These are phyloP conservation scores for Carterocephalus palaemon DNA, from an alignment of 2,888 invertebrate species.

Conservation along the genomic window DNA sequence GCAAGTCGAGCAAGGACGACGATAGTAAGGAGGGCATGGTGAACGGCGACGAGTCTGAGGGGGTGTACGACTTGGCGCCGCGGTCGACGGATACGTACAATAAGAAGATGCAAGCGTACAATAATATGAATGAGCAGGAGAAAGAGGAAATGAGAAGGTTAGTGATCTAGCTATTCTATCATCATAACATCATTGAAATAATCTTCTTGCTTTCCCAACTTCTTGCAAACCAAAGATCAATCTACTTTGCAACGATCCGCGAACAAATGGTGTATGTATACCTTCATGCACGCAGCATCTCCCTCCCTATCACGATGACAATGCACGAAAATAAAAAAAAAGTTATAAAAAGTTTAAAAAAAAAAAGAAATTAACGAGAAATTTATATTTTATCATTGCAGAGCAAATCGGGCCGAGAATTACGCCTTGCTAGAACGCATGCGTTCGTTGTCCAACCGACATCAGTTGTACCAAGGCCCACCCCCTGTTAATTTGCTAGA, in stretches of 20 bases:
- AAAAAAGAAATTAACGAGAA: too few relatives aligned
- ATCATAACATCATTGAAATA: background rate
- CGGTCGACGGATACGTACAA: constrained; percentile 67
- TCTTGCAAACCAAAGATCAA: background rate
- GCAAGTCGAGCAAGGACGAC: constrained; percentile 56
- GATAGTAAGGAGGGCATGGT: constrained; percentile 54
- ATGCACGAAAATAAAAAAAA: too few relatives aligned
- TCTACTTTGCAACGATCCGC: too few relatives aligned
- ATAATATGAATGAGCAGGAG: constrained; percentile 65
- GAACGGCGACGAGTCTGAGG: constrained; percentile 64
- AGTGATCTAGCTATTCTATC: constrained; percentile 27
- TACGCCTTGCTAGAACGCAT: constrained; percentile 71
- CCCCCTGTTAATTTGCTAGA: constrained; percentile 83
- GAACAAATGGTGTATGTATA: background rate
- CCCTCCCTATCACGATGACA: too few relatives aligned
- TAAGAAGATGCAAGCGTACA: constrained; percentile 71
- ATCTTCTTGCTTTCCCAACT: background rate
- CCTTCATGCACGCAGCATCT: constrained; percentile 1
- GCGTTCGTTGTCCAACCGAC: constrained; percentile 65
- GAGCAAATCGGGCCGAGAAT: constrained; percentile 69
- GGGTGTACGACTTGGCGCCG: constrained; percentile 67
- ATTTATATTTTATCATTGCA: constrained; percentile 35
- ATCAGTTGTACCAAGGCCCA: constrained; percentile 70
- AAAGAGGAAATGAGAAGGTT: constrained; percentile 71
- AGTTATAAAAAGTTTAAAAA: too few relatives aligned